Percentiles rank a stretch among this genome's conserved stretches.
These are phyloP conservation scores for Agrenia bidenticulata DNA, from an alignment of 2,888 invertebrate species.

Conservation along the genomic window DNA sequence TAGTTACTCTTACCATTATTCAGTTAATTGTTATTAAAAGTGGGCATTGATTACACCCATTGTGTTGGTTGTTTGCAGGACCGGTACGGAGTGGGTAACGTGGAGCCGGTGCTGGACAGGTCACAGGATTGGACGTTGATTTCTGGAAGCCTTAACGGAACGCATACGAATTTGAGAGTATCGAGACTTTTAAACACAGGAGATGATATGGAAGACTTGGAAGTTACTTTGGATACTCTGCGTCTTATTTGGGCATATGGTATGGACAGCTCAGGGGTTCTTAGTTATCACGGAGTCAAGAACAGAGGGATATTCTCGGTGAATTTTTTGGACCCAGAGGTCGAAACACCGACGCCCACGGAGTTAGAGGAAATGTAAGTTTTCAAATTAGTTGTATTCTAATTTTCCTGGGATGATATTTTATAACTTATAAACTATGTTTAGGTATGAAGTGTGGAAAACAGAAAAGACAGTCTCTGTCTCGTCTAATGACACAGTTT, in stretches of 20 bases:
- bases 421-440: no score
- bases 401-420: no score
- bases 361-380: no score
- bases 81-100: conserved; percentile 9
- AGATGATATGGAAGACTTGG: not conserved
- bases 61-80: conserved; percentile 1
- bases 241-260: conserved; percentile 7
- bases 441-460: no score
- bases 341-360: no score
- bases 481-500: no score
- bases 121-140: not conserved
- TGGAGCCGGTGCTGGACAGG: not conserved
- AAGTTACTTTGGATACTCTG: conserved; percentile 4
- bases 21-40: no score
- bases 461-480: no score
- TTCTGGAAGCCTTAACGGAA: not conserved
- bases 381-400: no score
- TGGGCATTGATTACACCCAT: no score
- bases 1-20: no score
- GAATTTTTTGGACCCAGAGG: conserved; percentile 12
- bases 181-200: not conserved
- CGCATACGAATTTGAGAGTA: not conserved
- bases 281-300: not conserved
- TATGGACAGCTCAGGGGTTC: no score
- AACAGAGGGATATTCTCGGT: conserved; percentile 3